phyloP scores from a whole-genome alignment of 2,888 invertebrate species.

The Lepetodrilus schrolli region DNA sequence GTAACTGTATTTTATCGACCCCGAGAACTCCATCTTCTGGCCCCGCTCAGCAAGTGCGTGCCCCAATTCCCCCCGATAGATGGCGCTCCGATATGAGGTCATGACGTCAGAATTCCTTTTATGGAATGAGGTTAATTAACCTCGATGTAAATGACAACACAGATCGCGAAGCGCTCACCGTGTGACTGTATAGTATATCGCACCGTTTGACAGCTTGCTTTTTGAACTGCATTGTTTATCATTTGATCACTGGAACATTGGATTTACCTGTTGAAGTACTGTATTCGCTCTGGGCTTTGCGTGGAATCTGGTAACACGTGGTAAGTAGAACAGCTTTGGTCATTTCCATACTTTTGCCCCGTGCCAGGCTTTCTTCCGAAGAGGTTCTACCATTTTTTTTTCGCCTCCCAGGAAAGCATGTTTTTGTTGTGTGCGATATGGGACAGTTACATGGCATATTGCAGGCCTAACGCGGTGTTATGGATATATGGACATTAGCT shows the following conservation, averaged over 20 bases:
- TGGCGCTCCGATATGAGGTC: slow-evolving; percentile 26
- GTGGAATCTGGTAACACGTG: slow-evolving; percentile 20
- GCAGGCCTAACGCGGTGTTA: too few relatives aligned
- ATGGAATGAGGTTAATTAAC: slow-evolving; percentile 36
- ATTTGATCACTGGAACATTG: neutral
- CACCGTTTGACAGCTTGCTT: slow-evolving; percentile 9
- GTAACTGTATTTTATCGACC: too few relatives aligned
- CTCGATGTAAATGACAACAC: slow-evolving; percentile 34
- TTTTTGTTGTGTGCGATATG: neutral
- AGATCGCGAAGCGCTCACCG: slow-evolving; percentile 14
- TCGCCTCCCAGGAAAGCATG: neutral
- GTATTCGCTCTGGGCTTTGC: neutral
- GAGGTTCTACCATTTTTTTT: neutral
- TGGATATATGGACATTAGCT: too few relatives aligned
- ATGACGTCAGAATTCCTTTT: slow-evolving; percentile 36
- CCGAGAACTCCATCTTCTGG: too few relatives aligned
- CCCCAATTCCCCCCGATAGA: slow-evolving; percentile 28
- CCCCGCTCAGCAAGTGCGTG: slow-evolving; percentile 32
- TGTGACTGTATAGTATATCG: neutral
- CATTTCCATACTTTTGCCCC: neutral
- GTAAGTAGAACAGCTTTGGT: slow-evolving; percentile 1
- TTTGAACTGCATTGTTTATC: neutral
- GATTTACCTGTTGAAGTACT: neutral
- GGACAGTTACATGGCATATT: too few relatives aligned
- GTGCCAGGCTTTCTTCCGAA: neutral